phyloP scores from a whole-genome alignment of 2,888 invertebrate genomes.

The Tetheella fluctuosa region DNA sequence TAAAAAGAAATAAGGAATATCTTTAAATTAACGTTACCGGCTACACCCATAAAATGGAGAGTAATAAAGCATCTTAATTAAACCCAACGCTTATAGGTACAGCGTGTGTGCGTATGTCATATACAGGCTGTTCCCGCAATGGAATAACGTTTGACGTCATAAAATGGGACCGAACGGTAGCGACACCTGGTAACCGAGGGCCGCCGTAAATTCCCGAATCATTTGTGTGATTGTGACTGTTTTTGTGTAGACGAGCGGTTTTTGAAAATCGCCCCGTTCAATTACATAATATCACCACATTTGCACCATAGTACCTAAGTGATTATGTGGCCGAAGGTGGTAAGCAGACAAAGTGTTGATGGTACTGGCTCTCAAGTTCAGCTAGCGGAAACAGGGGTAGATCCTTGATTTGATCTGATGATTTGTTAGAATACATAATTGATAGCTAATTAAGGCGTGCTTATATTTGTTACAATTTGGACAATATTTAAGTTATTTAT shows the following conservation, averaged over 20 bases:
- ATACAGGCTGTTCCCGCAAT: constrained; percentile 31
- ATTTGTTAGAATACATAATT: too few relatives aligned
- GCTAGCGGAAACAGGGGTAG: too few relatives aligned
- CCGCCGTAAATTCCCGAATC: constrained; percentile 51
- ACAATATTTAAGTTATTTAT: too few relatives aligned
- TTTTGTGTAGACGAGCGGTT: constrained; percentile 8
- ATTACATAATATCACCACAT: too few relatives aligned
- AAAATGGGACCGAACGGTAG: constrained; percentile 29
- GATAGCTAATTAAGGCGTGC: too few relatives aligned
- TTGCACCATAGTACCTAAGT: too few relatives aligned
- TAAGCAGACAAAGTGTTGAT: too few relatives aligned
- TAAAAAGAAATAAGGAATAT: constrained; percentile 1
- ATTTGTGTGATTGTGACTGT: constrained; percentile 47
- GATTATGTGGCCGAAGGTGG: too few relatives aligned
- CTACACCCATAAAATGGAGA: constrained; percentile 31
- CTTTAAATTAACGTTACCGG: constrained; percentile 17
- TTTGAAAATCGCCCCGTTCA: not conserved
- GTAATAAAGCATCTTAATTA: constrained; percentile 33
- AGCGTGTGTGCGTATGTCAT: constrained; percentile 23
- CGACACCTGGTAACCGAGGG: constrained; percentile 36
- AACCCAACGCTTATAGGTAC: constrained; percentile 29
- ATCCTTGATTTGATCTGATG: too few relatives aligned
- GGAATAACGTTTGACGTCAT: constrained; percentile 25
- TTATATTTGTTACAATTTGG: too few relatives aligned
- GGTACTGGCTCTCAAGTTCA: too few relatives aligned